Evolutionary conservation across 2,888 invertebrate genomes (phyloP).

Genomic region (Quadroppia sp.): DNA sequence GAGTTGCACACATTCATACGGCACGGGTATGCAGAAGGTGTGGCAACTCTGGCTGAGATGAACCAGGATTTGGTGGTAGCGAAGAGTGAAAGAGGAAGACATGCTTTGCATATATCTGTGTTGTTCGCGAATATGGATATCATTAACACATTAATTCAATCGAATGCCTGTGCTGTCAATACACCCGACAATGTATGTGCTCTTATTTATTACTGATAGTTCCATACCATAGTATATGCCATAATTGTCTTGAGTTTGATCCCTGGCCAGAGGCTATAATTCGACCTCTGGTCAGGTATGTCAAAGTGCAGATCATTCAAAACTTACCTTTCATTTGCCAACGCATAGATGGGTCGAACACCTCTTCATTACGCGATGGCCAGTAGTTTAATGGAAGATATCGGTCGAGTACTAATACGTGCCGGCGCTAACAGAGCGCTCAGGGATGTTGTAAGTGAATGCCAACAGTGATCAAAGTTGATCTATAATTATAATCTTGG

Average conservation of each 20-base stretch:
- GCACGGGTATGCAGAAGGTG: constrained; percentile 46
- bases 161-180: constrained; percentile 61
- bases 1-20: constrained; percentile 47
- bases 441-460: constrained; percentile 66
- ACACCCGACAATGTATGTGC: constrained; percentile 84
- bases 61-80: constrained; percentile 48
- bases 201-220: no score
- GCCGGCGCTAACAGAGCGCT: constrained; percentile 75
- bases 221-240: no score
- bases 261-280: no score
- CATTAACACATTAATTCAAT: constrained; percentile 48
- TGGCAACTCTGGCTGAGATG: constrained; percentile 39
- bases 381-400: constrained; percentile 69
- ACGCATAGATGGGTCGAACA: constrained; percentile 71
- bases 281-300: neutral
- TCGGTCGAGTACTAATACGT: constrained; percentile 73
- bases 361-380: constrained; percentile 69
- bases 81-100: constrained; percentile 50
- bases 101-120: constrained; percentile 51
- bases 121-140: constrained; percentile 53
- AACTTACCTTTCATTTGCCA: neutral
- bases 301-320: neutral
- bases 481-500: neutral
- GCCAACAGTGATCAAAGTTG: neutral
- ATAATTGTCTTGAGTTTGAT: neutral